These are phyloP conservation scores for Elanus axillaris DNA, from an alignment of 2,113 vertebrate species.

Conservation along the genomic window DNA sequence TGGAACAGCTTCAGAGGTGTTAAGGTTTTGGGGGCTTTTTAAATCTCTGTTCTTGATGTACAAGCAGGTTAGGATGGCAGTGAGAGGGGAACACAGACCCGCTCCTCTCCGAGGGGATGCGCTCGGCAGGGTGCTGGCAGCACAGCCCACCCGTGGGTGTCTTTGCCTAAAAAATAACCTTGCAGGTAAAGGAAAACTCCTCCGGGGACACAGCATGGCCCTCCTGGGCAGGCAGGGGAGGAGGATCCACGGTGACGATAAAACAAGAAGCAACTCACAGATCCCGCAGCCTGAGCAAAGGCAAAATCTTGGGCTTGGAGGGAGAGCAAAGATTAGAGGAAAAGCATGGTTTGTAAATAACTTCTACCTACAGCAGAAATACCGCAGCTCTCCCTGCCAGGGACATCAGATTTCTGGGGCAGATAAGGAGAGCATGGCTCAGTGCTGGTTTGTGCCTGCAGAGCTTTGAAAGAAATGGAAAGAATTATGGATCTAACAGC, in stretches of 20 bases:
- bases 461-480: not conserved
- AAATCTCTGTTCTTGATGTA: not conserved
- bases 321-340: not conserved
- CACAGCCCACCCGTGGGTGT: not conserved
- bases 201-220: not conserved
- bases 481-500: not conserved
- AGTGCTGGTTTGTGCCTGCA: not conserved
- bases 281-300: not conserved
- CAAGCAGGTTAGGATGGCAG: not conserved
- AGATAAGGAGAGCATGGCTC: not conserved
- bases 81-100: not conserved
- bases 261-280: not conserved
- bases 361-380: not conserved
- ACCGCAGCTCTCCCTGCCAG: not conserved
- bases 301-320: not conserved
- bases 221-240: not conserved
- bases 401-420: not conserved
- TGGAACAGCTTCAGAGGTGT: not conserved
- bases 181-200: not conserved
- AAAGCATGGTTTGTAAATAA: not conserved
- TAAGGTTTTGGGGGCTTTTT: accelerated
- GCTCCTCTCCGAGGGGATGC: not conserved
- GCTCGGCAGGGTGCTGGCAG: not conserved
- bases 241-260: not conserved
- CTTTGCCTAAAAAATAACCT: not conserved